Evolutionary conservation across 1,140 invertebrate genomes (phyloP).

Genomic region (Latrodectus geometricus): DNA sequence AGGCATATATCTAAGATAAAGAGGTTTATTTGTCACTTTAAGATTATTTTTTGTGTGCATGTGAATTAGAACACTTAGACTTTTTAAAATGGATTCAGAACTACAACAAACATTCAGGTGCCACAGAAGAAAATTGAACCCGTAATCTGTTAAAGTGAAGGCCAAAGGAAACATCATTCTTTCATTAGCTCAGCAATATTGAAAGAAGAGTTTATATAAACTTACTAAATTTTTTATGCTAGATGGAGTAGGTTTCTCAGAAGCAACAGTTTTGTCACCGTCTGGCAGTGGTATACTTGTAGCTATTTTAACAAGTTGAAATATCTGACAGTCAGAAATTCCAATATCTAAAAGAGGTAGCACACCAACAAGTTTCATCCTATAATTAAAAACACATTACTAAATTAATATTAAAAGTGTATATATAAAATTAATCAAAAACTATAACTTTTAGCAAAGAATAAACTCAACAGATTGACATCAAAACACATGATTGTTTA

Average conservation of each 20-base stretch:
- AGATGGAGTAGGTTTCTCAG: neutral
- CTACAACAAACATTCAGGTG: neutral
- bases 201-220: neutral
- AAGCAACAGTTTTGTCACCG: slow-evolving; percentile 41
- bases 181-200: neutral
- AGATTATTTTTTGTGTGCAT: too few relatives aligned
- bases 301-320: slow-evolving; percentile 68
- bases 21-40: too few relatives aligned
- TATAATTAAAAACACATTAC: slow-evolving; percentile 54
- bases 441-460: too few relatives aligned
- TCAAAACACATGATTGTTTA: too few relatives aligned
- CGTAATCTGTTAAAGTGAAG: neutral
- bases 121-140: neutral
- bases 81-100: too few relatives aligned
- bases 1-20: too few relatives aligned
- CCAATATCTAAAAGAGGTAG: slow-evolving; percentile 70
- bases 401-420: neutral
- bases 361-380: slow-evolving; percentile 70
- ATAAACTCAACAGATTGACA: too few relatives aligned
- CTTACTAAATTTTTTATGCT: slow-evolving; percentile 18
- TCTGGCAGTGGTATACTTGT: slow-evolving; percentile 61
- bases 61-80: too few relatives aligned
- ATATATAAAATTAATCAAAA: neutral
- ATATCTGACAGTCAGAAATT: slow-evolving; percentile 72
- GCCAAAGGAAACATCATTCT: neutral